A percentile compares a stretch with the other conserved stretches of the same genome.
Evolutionary conservation across 2,888 invertebrate species (phyloP).

Genomic region (Aradus depressus): DNA sequence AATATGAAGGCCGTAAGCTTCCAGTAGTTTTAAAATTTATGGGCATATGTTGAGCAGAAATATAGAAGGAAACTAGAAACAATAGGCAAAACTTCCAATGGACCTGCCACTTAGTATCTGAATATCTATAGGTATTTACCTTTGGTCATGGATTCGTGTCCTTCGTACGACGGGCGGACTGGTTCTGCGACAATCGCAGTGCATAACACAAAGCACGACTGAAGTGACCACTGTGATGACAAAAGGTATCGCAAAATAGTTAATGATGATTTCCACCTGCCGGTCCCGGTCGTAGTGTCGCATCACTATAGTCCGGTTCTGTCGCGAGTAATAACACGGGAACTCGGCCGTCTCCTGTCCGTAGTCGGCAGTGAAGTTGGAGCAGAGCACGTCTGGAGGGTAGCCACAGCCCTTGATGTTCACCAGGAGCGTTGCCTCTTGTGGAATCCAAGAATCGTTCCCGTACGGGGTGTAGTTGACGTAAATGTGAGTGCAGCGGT

Average conservation of each 20-base stretch:
- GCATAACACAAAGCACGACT: constrained; percentile 72
- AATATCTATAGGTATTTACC: too few species aligned
- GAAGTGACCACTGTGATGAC: constrained; percentile 74
- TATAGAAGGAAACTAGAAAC: too few species aligned
- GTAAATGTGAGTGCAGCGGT: constrained; percentile 55
- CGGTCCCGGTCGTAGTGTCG: constrained; percentile 72
- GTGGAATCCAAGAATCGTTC: constrained; percentile 24
- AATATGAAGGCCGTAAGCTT: too few species aligned
- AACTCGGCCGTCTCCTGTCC: constrained; percentile 56
- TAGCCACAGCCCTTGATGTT: constrained; percentile 79
- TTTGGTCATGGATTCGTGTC: constrained; percentile 41
- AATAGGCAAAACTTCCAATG: too few species aligned
- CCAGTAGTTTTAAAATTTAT: too few species aligned
- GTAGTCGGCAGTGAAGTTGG: constrained; percentile 58
- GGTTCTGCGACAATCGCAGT: constrained; percentile 57
- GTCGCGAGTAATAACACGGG: constrained; percentile 58
- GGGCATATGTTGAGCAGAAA: too few species aligned
- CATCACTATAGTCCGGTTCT: constrained; percentile 70
- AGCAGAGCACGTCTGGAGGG: constrained; percentile 64
- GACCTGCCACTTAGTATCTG: too few species aligned
- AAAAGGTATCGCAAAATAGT: constrained; percentile 74
- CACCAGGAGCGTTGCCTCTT: constrained; percentile 54
- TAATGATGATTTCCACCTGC: constrained; percentile 68
- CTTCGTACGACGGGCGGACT: constrained; percentile 32
- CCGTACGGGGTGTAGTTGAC: constrained; percentile 37